phyloP scores from a whole-genome alignment of 2,888 invertebrate genomes.

The Meteorus colon region DNA sequence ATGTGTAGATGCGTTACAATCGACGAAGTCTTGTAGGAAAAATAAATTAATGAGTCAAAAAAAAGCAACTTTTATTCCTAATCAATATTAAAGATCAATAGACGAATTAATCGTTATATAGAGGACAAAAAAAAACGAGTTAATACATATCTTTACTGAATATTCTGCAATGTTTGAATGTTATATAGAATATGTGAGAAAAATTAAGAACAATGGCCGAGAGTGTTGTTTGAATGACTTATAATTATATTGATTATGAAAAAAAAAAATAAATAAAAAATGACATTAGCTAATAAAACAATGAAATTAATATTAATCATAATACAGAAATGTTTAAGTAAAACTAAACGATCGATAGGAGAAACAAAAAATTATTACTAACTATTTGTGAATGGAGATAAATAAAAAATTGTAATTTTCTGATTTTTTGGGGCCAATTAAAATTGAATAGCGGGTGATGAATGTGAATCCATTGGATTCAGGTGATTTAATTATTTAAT shows the following conservation, averaged over 20 bases:
- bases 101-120: constrained; percentile 50
- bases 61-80: constrained; percentile 46
- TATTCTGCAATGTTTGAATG: constrained; percentile 41
- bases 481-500: constrained; percentile 19
- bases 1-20: constrained; percentile 1
- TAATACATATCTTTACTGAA: constrained; percentile 55
- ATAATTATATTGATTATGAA: constrained; percentile 24
- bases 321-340: background rate
- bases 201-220: background rate
- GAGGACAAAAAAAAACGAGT: constrained; percentile 43
- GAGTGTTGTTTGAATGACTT: constrained; percentile 30
- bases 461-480: constrained; percentile 43
- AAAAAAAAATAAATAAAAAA: background rate
- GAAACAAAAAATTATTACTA: constrained; percentile 11
- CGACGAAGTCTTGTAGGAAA: background rate
- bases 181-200: background rate
- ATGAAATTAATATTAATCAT: constrained; percentile 31
- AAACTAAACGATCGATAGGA: background rate
- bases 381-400: constrained; percentile 24
- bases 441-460: constrained; percentile 53
- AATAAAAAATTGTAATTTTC: constrained; percentile 57
- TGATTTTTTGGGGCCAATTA: constrained; percentile 69
- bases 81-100: constrained; percentile 48
- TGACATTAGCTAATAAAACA: background rate
- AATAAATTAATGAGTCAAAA: constrained; percentile 5